These are phyloP conservation scores for Perccottus glenii DNA, from an alignment of 2,113 vertebrate species.

Conservation along the genomic window DNA sequence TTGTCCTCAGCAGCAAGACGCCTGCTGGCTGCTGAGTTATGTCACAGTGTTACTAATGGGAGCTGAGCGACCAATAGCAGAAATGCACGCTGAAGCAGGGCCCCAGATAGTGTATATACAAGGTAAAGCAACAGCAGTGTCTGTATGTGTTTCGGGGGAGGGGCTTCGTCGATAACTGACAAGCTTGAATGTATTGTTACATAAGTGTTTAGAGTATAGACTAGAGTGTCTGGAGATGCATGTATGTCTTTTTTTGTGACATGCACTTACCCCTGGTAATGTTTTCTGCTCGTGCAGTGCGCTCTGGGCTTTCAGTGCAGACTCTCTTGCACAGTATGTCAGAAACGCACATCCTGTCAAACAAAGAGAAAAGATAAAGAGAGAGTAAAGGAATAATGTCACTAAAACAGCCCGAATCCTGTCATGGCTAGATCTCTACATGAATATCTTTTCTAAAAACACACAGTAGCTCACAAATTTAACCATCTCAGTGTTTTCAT, in stretches of 20 bases:
- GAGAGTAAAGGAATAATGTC: slow-evolving; percentile 27
- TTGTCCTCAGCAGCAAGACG: slow-evolving; percentile 69
- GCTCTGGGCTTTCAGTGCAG: slow-evolving; percentile 91
- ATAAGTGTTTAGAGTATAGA: slow-evolving; percentile 9
- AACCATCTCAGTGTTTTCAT: slow-evolving; percentile 29
- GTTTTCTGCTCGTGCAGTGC: slow-evolving; percentile 94
- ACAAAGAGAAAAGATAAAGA: slow-evolving; percentile 30
- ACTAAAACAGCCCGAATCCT: slow-evolving; percentile 29
- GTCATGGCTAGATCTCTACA: slow-evolving; percentile 26
- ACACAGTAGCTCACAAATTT: slow-evolving; percentile 40
- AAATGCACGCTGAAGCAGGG: slow-evolving; percentile 36
- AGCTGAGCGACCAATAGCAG: slow-evolving; percentile 46
- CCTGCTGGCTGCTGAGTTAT: slow-evolving; percentile 70
- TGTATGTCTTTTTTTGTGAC: slow-evolving; percentile 41
- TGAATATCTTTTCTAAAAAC: no score
- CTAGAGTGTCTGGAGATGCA: slow-evolving; percentile 32
- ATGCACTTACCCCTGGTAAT: slow-evolving; percentile 86
- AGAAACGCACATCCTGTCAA: slow-evolving; percentile 90
- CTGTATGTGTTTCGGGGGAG: slow-evolving; percentile 15
- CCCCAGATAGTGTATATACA: slow-evolving; percentile 19
- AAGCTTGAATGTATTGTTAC: slow-evolving; percentile 35
- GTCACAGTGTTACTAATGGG: slow-evolving; percentile 69
- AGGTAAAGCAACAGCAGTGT: slow-evolving; percentile 10
- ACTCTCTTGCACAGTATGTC: slow-evolving; percentile 91
- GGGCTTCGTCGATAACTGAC: not conserved